These are phyloP conservation scores for Listronotus bonariensis DNA, from an alignment of 1,140 invertebrate genomes.

Conservation along the genomic window DNA sequence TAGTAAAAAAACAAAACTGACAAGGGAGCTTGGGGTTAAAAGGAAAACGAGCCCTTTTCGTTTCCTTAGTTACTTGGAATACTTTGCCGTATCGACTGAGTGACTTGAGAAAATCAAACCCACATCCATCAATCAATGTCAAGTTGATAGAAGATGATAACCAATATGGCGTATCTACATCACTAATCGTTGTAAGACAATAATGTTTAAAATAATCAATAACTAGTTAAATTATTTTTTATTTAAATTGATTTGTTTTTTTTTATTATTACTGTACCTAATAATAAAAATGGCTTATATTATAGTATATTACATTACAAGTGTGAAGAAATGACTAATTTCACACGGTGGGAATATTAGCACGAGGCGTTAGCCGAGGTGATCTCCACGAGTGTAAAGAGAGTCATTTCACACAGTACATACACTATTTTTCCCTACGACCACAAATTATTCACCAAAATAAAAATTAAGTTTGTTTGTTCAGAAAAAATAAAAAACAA, in stretches of 20 bases:
- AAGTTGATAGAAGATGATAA: slow-evolving; percentile 46
- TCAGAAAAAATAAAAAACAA: too few relatives aligned
- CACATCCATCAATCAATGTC: slow-evolving; percentile 50
- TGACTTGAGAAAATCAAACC: slow-evolving; percentile 42
- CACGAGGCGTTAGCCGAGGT: too few relatives aligned
- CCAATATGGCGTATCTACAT: slow-evolving; percentile 49
- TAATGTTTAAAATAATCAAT: slow-evolving; percentile 45
- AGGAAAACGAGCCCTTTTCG: slow-evolving; percentile 19
- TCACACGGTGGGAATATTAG: too few relatives aligned
- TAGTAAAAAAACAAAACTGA: slow-evolving; percentile 18
- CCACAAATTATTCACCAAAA: too few relatives aligned
- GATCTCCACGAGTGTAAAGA: too few relatives aligned
- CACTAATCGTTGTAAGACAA: slow-evolving; percentile 50
- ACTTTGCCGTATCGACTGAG: slow-evolving; percentile 36
- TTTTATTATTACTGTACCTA: neutral
- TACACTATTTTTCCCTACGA: too few relatives aligned
- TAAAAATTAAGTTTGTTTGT: too few relatives aligned
- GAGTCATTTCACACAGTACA: too few relatives aligned
- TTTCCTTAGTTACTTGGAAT: slow-evolving; percentile 24
- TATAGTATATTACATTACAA: too few relatives aligned
- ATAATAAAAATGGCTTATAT: too few relatives aligned
- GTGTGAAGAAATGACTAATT: too few relatives aligned
- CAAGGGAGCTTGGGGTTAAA: slow-evolving; percentile 15
- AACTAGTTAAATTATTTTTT: slow-evolving; percentile 34
- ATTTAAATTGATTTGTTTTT: slow-evolving; percentile 5